Percentiles rank a stretch among this genome's conserved stretches.
These are phyloP conservation scores for Psittacus erithacus DNA, from an alignment of 2,113 vertebrate species.

Conservation along the genomic window DNA sequence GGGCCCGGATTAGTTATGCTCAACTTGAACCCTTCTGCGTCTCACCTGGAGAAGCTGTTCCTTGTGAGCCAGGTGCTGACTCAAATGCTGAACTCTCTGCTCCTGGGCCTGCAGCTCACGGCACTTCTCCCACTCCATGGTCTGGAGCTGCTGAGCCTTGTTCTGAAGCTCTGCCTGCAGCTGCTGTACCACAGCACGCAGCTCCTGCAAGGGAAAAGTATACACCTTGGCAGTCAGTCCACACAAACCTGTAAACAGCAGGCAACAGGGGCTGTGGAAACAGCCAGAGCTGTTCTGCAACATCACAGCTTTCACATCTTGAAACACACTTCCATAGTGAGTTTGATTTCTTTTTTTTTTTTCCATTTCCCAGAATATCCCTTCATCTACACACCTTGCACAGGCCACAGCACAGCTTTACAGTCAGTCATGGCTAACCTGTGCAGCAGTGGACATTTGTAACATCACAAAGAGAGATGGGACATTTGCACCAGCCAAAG, in stretches of 20 bases:
- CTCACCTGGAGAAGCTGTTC: conserved; percentile 78
- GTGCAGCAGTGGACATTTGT: not conserved
- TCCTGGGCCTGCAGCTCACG: conserved; percentile 76
- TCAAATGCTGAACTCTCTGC: conserved; percentile 78
- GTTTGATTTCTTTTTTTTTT: not conserved
- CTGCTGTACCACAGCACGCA: conserved; percentile 81
- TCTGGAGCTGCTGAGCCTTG: conserved; percentile 77
- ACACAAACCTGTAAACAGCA: not conserved
- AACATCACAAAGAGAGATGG: not conserved
- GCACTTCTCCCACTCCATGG: conserved; percentile 74
- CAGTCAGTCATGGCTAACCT: not conserved
- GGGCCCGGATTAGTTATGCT: not conserved
- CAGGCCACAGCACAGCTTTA: not conserved
- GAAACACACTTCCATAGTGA: not conserved
- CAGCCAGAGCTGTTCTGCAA: not conserved
- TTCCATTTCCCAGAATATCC: not conserved
- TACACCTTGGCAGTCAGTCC: not conserved
- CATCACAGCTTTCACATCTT: not conserved
- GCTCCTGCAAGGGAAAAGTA: conserved; percentile 78
- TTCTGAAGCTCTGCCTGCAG: conserved; percentile 79
- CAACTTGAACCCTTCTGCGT: not conserved
- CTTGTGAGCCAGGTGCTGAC: conserved; percentile 78
- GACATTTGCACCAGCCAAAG: not conserved
- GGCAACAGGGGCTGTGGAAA: not conserved
- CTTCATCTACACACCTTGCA: not conserved